Evolutionary conservation across 2,113 vertebrate species (phyloP).

Genomic region (Grammomys dolichurus): DNA sequence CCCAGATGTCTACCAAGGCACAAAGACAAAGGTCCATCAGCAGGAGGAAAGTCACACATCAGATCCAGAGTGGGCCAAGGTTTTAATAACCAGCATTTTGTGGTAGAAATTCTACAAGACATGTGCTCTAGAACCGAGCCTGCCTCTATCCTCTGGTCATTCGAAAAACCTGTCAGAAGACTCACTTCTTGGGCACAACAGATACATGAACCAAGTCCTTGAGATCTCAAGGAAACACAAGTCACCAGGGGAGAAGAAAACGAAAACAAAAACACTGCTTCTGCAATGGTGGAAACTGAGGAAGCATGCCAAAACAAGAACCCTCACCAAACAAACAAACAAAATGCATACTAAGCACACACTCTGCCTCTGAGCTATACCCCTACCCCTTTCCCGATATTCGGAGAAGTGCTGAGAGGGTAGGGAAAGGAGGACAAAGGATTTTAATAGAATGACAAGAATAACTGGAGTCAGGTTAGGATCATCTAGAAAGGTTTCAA

Average conservation of each 20-base stretch:
- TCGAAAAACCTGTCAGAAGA: conserved; percentile 30
- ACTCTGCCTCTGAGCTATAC: not conserved
- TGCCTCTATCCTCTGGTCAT: conserved; percentile 28
- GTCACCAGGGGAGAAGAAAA: not conserved
- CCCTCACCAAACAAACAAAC: not conserved
- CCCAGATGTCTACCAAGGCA: conserved; percentile 49
- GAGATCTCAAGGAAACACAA: not conserved
- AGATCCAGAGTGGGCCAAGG: not conserved
- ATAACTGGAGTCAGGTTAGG: conserved; percentile 41
- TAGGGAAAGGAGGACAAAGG: conserved; percentile 10
- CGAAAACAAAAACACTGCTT: not conserved
- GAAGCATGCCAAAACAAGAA: conserved; percentile 35
- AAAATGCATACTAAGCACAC: not conserved
- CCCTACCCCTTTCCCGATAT: not conserved
- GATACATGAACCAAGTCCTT: not conserved
- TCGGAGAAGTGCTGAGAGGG: not conserved
- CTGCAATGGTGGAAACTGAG: not conserved
- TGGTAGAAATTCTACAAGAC: conserved; percentile 60
- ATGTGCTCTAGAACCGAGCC: not conserved
- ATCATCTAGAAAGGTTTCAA: conserved; percentile 47
- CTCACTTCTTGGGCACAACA: conserved; percentile 57
- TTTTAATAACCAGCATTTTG: conserved; percentile 65
- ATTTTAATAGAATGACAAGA: conserved; percentile 37
- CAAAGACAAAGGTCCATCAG: conserved; percentile 51
- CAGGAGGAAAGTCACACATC: conserved; percentile 57